These are phyloP conservation scores for Steinernema carpocapsae DNA, from an alignment of 2,888 invertebrate genomes.

Conservation along the genomic window DNA sequence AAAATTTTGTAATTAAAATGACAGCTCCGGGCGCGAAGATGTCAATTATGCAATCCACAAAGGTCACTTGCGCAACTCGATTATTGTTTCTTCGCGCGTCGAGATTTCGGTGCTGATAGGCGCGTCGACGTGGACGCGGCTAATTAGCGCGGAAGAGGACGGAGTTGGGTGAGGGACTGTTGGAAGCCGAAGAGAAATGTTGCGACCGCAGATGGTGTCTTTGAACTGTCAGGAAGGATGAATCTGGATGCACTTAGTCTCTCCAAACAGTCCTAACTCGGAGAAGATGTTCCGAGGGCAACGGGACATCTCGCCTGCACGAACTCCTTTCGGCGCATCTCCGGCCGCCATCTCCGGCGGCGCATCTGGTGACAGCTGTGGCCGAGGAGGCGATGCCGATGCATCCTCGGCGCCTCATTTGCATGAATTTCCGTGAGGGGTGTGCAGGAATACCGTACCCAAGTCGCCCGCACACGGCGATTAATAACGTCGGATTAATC, in stretches of 20 bases:
- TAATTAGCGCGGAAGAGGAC: constrained; percentile 10
- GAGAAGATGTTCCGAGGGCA: too few relatives aligned
- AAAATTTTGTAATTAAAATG: constrained; percentile 8
- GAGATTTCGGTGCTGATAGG: constrained; percentile 20
- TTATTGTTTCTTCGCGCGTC: constrained; percentile 27
- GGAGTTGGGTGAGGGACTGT: not conserved
- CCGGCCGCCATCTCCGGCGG: not conserved
- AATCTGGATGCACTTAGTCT: not conserved
- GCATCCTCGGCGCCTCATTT: not conserved
- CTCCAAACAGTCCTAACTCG: not conserved
- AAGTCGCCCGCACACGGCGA: constrained; percentile 8
- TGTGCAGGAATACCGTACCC: not conserved
- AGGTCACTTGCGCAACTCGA: not conserved
- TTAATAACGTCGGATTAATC: constrained; percentile 18
- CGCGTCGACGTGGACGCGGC: not conserved
- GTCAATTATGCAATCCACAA: constrained; percentile 30
- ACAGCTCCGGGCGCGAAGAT: not conserved
- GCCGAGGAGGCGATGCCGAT: not conserved
- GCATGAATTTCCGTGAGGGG: not conserved
- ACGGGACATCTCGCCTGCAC: too few relatives aligned
- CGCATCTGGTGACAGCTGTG: constrained; percentile 23
- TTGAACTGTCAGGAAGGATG: not conserved
- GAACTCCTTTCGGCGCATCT: not conserved
- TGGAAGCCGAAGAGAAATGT: not conserved
- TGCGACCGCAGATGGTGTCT: constrained; percentile 1